Percentiles rank a stretch among this genome's conserved stretches.
phyloP scores from a whole-genome alignment of 2,113 vertebrate genomes.

The Thomomys bottae region DNA sequence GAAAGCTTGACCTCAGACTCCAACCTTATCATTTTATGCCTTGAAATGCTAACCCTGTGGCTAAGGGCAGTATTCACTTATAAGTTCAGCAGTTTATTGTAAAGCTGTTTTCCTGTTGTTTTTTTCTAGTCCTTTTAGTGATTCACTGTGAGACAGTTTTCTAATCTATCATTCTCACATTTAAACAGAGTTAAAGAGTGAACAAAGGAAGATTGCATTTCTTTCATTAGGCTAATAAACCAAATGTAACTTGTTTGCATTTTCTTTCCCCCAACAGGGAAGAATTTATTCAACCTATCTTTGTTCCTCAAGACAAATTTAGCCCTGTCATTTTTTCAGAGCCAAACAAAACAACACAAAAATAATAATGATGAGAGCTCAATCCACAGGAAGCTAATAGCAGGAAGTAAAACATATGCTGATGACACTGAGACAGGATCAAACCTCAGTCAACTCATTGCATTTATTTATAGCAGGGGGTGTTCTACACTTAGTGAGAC shows the following conservation, averaged over 20 bases:
- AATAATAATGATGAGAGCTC: not conserved
- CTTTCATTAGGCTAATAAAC: not conserved
- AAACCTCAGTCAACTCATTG: not conserved
- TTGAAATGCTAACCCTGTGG: not conserved
- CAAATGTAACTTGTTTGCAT: not conserved
- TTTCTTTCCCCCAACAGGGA: not conserved
- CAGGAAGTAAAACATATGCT: not conserved
- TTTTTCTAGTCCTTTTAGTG: not conserved
- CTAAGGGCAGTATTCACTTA: not conserved
- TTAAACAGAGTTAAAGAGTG: not conserved
- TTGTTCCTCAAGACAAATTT: not conserved
- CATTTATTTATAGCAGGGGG: conserved; percentile 32
- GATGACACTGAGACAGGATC: not conserved
- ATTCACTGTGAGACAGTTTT: not conserved
- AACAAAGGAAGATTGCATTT: not conserved
- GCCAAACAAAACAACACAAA: not conserved
- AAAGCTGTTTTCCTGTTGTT: not conserved
- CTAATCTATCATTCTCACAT: not conserved
- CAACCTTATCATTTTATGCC: not conserved
- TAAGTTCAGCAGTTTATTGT: not conserved
- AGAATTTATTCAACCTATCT: not conserved
- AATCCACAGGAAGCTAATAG: not conserved
- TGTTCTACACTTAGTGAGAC: not conserved
- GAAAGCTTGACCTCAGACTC: not conserved
- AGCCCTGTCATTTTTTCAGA: not conserved